Evolutionary conservation across 2,797 vertebrate genomes (phyloP).

Genomic region (Lepilemur septentrionalis): DNA sequence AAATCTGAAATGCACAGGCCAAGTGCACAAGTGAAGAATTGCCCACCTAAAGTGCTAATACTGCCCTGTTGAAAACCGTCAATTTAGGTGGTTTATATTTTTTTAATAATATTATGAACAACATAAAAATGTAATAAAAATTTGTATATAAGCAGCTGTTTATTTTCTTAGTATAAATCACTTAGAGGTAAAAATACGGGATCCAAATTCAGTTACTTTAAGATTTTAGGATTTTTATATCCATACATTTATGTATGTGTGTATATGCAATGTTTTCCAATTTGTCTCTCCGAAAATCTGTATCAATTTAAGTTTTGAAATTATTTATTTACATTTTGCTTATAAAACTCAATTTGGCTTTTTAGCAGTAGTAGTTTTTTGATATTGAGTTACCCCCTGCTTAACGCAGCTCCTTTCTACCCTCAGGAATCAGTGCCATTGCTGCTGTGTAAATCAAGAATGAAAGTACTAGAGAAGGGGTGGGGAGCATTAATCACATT

Average conservation of each 20-base stretch:
- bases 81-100: background rate
- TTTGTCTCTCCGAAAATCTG: background rate
- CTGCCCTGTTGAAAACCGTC: background rate
- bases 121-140: background rate
- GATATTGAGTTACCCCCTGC: background rate
- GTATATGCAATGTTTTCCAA: background rate
- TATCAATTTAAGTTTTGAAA: background rate
- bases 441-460: background rate
- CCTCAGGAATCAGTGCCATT: background rate
- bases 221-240: background rate
- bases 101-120: background rate
- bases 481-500: background rate
- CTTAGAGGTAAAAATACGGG: background rate
- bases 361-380: background rate
- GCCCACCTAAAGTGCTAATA: background rate
- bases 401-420: background rate
- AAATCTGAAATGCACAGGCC: background rate
- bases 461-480: background rate
- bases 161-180: background rate
- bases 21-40: background rate
- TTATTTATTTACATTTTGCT: background rate
- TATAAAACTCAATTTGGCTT: background rate
- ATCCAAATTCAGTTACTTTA: background rate
- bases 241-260: background rate
- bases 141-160: background rate